These are phyloP conservation scores for Ormyrus rosae DNA, from an alignment of 2,888 invertebrate species.

Conservation along the genomic window DNA sequence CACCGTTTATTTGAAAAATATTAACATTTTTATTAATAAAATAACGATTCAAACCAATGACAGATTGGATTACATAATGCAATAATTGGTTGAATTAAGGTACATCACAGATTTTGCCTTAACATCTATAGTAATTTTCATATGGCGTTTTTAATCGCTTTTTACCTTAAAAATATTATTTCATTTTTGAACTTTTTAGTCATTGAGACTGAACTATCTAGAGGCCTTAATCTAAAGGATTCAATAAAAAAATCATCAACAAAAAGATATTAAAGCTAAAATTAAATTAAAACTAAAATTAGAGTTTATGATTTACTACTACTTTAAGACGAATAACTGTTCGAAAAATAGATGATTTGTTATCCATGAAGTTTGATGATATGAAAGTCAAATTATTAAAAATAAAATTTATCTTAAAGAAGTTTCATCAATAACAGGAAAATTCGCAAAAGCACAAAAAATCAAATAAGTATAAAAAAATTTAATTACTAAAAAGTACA, in stretches of 20 bases:
- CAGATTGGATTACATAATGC: slow-evolving; percentile 66
- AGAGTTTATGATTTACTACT: slow-evolving; percentile 4
- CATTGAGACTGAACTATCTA: slow-evolving; percentile 30
- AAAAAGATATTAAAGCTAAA: neutral
- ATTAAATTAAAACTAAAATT: slow-evolving; percentile 9
- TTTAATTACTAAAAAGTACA: slow-evolving; percentile 32
- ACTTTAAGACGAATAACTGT: slow-evolving; percentile 15
- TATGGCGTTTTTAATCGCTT: slow-evolving; percentile 37
- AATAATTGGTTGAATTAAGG: slow-evolving; percentile 64
- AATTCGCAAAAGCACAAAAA: slow-evolving; percentile 41
- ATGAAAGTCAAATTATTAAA: slow-evolving; percentile 16
- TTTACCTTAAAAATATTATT: slow-evolving; percentile 14
- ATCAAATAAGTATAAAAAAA: slow-evolving; percentile 32
- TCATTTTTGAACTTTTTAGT: slow-evolving; percentile 49
- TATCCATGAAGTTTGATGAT: neutral
- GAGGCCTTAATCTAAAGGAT: slow-evolving; percentile 23
- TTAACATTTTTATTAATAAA: slow-evolving; percentile 73
- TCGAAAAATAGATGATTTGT: too few species aligned
- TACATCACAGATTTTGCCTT: slow-evolving; percentile 69
- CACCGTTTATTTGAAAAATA: slow-evolving; percentile 68
- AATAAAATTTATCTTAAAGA: slow-evolving; percentile 16
- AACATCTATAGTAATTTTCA: slow-evolving; percentile 58
- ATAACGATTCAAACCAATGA: slow-evolving; percentile 71
- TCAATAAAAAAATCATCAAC: slow-evolving; percentile 20
- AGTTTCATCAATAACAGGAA: slow-evolving; percentile 20